A percentile compares a stretch with the other conserved stretches of the same genome.
Conservation (phyloP, 1,140 invertebrate genomes). For the Drosophila ironensis region DNA sequence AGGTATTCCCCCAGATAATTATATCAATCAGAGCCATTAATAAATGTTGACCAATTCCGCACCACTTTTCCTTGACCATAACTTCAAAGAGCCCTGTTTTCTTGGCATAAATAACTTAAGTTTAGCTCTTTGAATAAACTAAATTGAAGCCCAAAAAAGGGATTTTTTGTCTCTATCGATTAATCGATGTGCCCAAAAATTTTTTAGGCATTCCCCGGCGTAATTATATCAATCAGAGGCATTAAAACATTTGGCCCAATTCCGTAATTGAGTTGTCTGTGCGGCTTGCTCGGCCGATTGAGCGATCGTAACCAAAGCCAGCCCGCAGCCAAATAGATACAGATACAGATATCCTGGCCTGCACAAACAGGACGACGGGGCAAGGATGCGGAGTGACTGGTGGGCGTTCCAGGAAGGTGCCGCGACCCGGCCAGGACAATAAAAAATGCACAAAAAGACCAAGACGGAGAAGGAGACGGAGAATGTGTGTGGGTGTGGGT, state of each 20-base stretch:
- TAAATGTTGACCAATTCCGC: too few species aligned
- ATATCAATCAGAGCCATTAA: too few species aligned
- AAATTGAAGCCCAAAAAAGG: not conserved
- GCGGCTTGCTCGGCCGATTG: too few species aligned
- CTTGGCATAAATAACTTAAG: too few species aligned
- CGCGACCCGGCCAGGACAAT: constrained; percentile 46
- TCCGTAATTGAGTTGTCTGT: not conserved
- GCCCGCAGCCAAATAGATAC: too few species aligned
- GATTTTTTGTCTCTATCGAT: too few species aligned
- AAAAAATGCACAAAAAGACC: constrained; percentile 51
- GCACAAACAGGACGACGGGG: not conserved
- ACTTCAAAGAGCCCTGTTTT: too few species aligned
- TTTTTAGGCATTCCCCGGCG: not conserved
- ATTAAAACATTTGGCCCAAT: not conserved
- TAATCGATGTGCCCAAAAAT: too few species aligned
- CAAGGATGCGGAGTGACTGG: constrained; percentile 6
- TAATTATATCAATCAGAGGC: not conserved
- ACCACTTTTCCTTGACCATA: too few species aligned
- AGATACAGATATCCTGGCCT: constrained; percentile 13
- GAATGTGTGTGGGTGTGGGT: constrained; percentile 34
- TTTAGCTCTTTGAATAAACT: too few species aligned
- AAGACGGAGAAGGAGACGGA: constrained; percentile 22
- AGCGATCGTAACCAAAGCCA: too few species aligned
- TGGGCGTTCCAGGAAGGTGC: constrained; percentile 49
- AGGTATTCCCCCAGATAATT: too few species aligned